Conservation (phyloP, 2,113 vertebrate species). For the Ramphastos sulfuratus region DNA sequence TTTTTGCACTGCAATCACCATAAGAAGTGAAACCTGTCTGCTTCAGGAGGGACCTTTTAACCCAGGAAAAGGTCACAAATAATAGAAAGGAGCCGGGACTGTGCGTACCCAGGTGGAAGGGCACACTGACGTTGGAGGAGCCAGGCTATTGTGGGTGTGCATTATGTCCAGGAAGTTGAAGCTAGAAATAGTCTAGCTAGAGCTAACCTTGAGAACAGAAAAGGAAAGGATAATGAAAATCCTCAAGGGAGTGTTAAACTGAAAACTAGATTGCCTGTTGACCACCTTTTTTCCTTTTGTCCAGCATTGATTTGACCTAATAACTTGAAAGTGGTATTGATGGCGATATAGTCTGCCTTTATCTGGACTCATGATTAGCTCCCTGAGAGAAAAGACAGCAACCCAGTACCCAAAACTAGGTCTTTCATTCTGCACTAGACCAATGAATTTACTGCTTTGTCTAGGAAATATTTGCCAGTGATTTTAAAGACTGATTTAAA, state of each 20-base stretch:
- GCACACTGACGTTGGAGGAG: conserved; percentile 67
- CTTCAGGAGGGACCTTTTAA: conserved; percentile 77
- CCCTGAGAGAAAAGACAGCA: conserved; percentile 43
- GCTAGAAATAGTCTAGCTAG: conserved; percentile 80
- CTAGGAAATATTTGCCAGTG: conserved; percentile 30
- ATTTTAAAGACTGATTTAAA: conserved; percentile 49
- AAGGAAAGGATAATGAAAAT: conserved; percentile 89
- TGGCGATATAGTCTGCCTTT: conserved; percentile 66
- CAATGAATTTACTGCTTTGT: conserved; percentile 16
- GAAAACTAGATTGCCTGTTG: conserved; percentile 81
- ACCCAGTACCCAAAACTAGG: not conserved
- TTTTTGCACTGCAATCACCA: conserved; percentile 64
- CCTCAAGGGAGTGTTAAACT: conserved; percentile 85
- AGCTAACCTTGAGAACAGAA: conserved; percentile 86
- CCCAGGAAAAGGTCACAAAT: conserved; percentile 79
- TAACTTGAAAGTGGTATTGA: conserved; percentile 78
- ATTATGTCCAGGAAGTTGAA: conserved; percentile 77
- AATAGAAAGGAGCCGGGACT: conserved; percentile 79
- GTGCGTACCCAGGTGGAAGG: conserved; percentile 73
- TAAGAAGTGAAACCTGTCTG: conserved; percentile 80
- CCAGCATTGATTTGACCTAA: conserved; percentile 78
- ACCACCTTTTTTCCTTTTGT: conserved; percentile 75
- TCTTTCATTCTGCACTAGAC: conserved; percentile 33
- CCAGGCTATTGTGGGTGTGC: conserved; percentile 72
- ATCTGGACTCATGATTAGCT: conserved; percentile 58